Conservation (phyloP, 2,888 invertebrate genomes). For the Drosophila yooni region DNA sequence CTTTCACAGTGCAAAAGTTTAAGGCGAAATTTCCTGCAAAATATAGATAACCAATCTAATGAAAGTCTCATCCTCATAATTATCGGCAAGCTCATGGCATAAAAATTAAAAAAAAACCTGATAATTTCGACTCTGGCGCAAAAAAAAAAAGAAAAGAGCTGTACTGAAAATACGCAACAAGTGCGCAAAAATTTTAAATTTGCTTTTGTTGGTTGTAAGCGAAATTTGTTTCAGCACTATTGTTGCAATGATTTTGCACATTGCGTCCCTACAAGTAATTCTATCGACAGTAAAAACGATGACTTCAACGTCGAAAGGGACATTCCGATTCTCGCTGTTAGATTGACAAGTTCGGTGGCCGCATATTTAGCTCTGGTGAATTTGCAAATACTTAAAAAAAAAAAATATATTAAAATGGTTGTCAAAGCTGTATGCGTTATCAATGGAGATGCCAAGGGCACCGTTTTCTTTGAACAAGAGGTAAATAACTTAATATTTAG, state of each 20-base stretch:
- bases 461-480: constrained; percentile 91
- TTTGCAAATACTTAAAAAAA: neutral
- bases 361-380: neutral
- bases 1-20: neutral
- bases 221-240: neutral
- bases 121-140: neutral
- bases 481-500: constrained; percentile 85
- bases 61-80: neutral
- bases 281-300: constrained; percentile 28
- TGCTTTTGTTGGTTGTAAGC: neutral
- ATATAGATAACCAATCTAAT: neutral
- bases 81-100: constrained; percentile 2
- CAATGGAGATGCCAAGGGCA: constrained; percentile 93
- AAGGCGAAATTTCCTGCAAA: neutral
- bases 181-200: neutral
- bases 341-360: constrained; percentile 8
- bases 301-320: neutral
- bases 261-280: neutral
- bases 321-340: constrained; percentile 19
- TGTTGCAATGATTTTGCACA: neutral
- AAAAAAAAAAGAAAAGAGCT: neutral
- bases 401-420: constrained; percentile 85
- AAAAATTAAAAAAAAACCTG: neutral
- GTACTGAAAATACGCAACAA: neutral
- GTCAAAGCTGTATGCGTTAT: constrained; percentile 94